These are phyloP conservation scores for Drosophila prosaltans DNA, from an alignment of 1,140 invertebrate genomes.

Conservation along the genomic window DNA sequence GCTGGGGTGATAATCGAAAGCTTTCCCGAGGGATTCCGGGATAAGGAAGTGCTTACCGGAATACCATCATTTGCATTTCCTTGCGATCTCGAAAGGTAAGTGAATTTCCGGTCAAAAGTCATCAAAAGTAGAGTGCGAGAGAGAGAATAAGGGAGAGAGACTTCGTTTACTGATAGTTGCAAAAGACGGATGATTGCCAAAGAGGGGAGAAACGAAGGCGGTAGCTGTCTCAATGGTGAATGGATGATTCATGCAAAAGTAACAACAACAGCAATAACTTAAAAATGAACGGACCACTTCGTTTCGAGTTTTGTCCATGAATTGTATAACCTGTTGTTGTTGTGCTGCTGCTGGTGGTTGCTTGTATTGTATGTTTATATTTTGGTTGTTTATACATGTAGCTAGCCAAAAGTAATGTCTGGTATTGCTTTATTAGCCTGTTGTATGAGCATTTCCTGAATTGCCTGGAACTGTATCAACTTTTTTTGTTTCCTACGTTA, in stretches of 20 bases:
- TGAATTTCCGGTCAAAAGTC: conserved; percentile 42
- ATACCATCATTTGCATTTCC: conserved; percentile 93
- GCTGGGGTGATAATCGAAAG: conserved; percentile 87
- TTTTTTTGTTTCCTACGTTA: conserved; percentile 23
- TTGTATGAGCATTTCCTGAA: conserved; percentile 61
- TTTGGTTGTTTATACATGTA: conserved; percentile 65
- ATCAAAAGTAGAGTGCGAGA: neutral
- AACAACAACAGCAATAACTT: neutral
- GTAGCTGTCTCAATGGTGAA: conserved; percentile 11
- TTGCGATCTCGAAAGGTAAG: conserved; percentile 90
- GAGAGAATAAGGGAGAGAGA: conserved; percentile 15
- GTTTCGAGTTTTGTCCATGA: conserved; percentile 73
- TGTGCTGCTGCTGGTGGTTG: neutral
- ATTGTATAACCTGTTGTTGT: conserved; percentile 76
- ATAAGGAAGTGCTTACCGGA: conserved; percentile 89
- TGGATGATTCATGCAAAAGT: conserved; percentile 17
- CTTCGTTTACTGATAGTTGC: neutral
- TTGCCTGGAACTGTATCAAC: conserved; percentile 52
- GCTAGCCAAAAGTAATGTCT: conserved; percentile 52
- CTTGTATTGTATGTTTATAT: conserved; percentile 47
- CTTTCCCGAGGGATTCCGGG: conserved; percentile 88
- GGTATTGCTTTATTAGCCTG: conserved; percentile 67
- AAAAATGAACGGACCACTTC: conserved; percentile 39
- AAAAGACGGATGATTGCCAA: conserved; percentile 26
- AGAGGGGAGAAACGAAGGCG: conserved; percentile 15